Evolutionary conservation across 2,113 vertebrate species (phyloP), one percentile per base, ranked within the genome.

Genomic region (Eptesicus fuscus): DNA sequence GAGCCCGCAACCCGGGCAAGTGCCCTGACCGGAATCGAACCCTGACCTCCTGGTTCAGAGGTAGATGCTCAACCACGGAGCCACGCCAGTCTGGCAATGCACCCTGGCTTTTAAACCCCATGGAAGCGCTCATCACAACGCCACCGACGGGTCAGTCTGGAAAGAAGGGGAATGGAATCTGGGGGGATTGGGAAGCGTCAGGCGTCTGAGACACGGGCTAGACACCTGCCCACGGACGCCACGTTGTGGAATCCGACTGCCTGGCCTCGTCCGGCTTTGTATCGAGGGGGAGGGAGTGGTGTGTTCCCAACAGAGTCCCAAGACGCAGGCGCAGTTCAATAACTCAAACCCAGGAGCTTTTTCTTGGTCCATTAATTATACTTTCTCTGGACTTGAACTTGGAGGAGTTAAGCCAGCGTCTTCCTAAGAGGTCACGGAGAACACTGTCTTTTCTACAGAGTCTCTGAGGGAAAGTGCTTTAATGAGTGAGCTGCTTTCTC

Each of bases 401-500:
- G 37, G 44, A 95, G 67, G 65, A 76, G 40, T 89, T 86, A 97
- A 95, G 95, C 96, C 96, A 96, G 97, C 92, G 85, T 76, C 96
- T 96, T 95, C 82, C 86, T 91, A 83, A 94, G 91, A 98, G 95
- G 97, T 96, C 92, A 96, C 91, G 86, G 70, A 95, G 97, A 95
- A 73, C 95, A 96, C 95, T 94, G 93, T 96, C 92, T 96, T 92
- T 95, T 32, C 49, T 88, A 61, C 67, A 78, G 53, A 82, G 91
- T 92, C 96, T 97, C 93, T 97, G 65, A 90, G 86, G 91, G 95
- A 93, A 97, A 97, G 94, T 69, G 96, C 97, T 97, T 97, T 97
- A 97, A 97, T 97, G 97, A 97, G 96, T 95, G 96, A 97, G 97
- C 97, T 93, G 97, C 96, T 96, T 98, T 97, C 97, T 96, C 96